Base-by-base conservation (phyloP, 2,797 vertebrate species). In the Rhyacichthys aspro region DNA sequence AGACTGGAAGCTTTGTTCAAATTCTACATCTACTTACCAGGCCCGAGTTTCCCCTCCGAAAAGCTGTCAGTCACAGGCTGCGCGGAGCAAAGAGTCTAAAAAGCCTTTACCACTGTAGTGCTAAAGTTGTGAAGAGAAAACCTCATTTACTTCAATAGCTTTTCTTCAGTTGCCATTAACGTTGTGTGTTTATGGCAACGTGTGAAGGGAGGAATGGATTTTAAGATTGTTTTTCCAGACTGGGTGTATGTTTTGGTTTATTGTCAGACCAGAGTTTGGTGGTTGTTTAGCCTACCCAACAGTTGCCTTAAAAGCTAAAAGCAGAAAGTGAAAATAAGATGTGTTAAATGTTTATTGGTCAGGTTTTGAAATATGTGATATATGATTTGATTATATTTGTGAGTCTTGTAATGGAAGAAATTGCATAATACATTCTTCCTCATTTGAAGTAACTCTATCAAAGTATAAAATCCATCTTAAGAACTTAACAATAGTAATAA, bases 11-110 rank as follows among this genome's bases (percentile, higher is more conserved):
- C 78, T 79, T 56, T 72, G 74, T 59, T 84, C 82, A 82, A 90
- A 93, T 91, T 90, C 88, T 83, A 43, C 90, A 80, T 85, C 73
- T 89, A 83, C 84, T 77, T 86, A 88, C 79, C 70, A 34, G 55
- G 36, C 4, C 55, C 55, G 17, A 39, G 63, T 65, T 39, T 62
- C 56, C n/a, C 53, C 43, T 79, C 57, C 1, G 47, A 53, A 43
- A 38, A 38, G 65, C 76, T 76, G 66, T 72, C 82, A 55, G 34
- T 64, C 78, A 62, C 36, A 47, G 57, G 34, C 44, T 7, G 54
- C 23, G 55, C 32, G 39, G 58, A 78, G 71, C 69, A 73, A 71
- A 78, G 86, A 79, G 78, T 76, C 65, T 57, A 4, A 59, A 70
- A 72, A 73, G 11, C 39, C 18, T 64, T 86, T 90, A 70, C 55